These are phyloP conservation scores for Mesorhabditis spiculigera DNA, from an alignment of 2,888 invertebrate genomes.

Conservation along the genomic window DNA sequence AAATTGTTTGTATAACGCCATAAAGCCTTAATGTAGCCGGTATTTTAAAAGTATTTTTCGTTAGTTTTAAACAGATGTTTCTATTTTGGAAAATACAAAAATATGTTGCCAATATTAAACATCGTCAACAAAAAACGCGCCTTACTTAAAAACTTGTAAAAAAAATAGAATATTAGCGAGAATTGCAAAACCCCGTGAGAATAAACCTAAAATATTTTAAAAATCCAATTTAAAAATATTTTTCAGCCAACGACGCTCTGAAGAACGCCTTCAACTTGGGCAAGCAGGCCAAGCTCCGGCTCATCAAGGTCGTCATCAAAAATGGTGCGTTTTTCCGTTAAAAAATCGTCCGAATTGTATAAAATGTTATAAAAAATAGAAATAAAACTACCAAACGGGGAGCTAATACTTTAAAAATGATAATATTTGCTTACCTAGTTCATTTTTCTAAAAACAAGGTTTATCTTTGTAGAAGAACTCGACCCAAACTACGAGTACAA, in stretches of 20 bases:
- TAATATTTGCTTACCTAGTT: not conserved
- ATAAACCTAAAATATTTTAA: not conserved
- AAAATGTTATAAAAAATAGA: not conserved
- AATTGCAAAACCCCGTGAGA: too few species aligned
- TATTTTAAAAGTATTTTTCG: too few species aligned
- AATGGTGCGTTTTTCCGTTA: constrained; percentile 35
- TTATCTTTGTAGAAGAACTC: constrained; percentile 35
- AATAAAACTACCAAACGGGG: not conserved
- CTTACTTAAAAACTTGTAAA: too few species aligned
- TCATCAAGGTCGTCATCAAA: constrained; percentile 56
- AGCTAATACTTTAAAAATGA: too few species aligned
- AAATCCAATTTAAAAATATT: constrained; percentile 12
- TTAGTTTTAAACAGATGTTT: too few species aligned
- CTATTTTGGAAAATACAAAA: too few species aligned
- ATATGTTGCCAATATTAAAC: too few species aligned
- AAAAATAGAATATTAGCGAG: too few species aligned
- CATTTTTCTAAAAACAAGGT: not conserved
- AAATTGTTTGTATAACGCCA: too few species aligned
- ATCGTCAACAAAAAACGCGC: too few species aligned
- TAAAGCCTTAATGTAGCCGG: too few species aligned
- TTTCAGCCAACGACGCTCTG: constrained; percentile 53
- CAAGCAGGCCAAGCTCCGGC: constrained; percentile 51
- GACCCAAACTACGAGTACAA: constrained; percentile 45
- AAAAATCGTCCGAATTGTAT: not conserved
- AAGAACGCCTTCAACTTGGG: constrained; percentile 52